These are phyloP conservation scores for Poecilia picta DNA, from an alignment of 2,797 vertebrate genomes.

Conservation along the genomic window DNA sequence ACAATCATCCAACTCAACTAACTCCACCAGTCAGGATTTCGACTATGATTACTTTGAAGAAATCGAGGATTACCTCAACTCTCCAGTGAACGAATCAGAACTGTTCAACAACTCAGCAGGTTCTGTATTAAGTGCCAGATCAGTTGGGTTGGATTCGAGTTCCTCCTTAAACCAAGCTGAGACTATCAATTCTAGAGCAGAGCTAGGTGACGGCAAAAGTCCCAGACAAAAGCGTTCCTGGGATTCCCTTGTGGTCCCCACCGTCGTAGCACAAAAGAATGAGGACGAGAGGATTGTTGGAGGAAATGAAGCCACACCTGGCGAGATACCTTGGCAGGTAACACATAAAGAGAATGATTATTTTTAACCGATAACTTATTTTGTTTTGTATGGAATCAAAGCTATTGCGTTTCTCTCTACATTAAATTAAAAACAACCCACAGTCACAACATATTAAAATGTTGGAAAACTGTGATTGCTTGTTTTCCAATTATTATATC, in stretches of 20 bases:
- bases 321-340: constrained; percentile 98
- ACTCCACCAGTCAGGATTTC: neutral
- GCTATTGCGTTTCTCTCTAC: neutral
- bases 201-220: neutral
- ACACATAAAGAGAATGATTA: neutral
- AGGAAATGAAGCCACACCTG: constrained; percentile 81
- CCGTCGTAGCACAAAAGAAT: constrained; percentile 24
- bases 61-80: constrained; percentile 25
- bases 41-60: constrained; percentile 14
- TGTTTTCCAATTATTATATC: neutral
- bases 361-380: neutral
- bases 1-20: constrained; percentile 14
- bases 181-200: neutral
- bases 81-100: neutral
- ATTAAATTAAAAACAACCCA: neutral
- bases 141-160: neutral
- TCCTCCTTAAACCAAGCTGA: constrained; percentile 17
- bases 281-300: constrained; percentile 82
- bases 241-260: constrained; percentile 47
- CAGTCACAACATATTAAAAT: neutral
- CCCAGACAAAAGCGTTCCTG: neutral
- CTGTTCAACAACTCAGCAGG: neutral
- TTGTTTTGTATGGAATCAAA: neutral
- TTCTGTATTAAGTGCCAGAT: neutral
- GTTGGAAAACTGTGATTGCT: neutral